A percentile compares a stretch with the other conserved stretches of the same genome.
Conservation (phyloP, 2,113 vertebrate species). For the Isurus oxyrinchus region DNA sequence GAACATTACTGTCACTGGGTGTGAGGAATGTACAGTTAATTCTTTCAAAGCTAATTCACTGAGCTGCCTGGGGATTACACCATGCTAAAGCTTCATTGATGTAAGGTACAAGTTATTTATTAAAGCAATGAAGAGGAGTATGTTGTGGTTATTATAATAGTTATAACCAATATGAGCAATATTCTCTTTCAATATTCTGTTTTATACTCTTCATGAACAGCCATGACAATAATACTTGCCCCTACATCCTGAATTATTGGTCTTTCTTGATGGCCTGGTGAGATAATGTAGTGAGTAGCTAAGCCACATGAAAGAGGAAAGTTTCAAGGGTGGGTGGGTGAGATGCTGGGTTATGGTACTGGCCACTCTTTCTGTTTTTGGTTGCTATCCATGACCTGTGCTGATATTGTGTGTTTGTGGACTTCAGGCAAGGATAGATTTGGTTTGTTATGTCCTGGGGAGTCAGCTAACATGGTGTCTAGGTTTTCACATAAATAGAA, state of each 20-base stretch:
- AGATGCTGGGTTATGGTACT: neutral
- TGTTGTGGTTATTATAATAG: neutral
- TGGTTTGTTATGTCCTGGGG: neutral
- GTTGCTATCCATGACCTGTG: neutral
- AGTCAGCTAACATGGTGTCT: neutral
- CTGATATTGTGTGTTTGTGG: neutral
- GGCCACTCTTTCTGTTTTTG: neutral
- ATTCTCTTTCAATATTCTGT: neutral
- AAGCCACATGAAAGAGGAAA: neutral
- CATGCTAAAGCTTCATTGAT: neutral
- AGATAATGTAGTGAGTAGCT: neutral
- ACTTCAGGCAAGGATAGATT: neutral
- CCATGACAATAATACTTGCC: neutral
- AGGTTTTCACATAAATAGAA: neutral
- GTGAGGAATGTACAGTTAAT: slow-evolving; percentile 2
- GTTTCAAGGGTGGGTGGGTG: too few species aligned
- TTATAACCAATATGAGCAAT: neutral
- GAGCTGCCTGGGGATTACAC: neutral
- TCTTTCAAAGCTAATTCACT: neutral
- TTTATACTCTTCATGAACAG: neutral
- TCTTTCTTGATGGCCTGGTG: neutral
- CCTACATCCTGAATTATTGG: neutral
- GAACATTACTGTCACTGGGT: neutral
- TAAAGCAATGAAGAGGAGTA: neutral
- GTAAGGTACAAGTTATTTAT: neutral